Percentiles rank a stretch among this genome's conserved stretches.
Evolutionary conservation across 2,888 invertebrate species (phyloP).

Genomic region (Lasioglossum oenotherae): DNA sequence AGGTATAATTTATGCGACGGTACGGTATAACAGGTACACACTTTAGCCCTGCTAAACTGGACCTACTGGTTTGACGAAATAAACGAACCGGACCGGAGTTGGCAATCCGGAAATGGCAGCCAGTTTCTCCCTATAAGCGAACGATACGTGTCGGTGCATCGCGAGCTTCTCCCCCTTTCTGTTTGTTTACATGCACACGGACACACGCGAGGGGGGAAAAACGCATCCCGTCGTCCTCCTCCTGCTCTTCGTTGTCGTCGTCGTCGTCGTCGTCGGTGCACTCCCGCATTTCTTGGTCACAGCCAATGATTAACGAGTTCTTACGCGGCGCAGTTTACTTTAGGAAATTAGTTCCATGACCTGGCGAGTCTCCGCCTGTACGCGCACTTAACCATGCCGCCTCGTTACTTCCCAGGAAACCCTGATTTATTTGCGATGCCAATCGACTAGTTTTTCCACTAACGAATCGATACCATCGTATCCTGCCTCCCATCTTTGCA

Average conservation of each 20-base stretch:
- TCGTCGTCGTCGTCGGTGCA: not conserved
- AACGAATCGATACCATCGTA: not conserved
- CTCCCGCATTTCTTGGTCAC: conserved; percentile 20
- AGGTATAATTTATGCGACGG: conserved; percentile 38
- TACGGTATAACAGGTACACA: conserved; percentile 51
- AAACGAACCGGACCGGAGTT: conserved; percentile 52
- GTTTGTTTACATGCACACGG: conserved; percentile 18
- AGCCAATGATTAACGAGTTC: conserved; percentile 56
- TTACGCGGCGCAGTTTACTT: conserved; percentile 21
- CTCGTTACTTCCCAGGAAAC: not conserved
- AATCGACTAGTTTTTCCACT: not conserved
- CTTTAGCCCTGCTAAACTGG: conserved; percentile 56
- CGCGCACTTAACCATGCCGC: not conserved
- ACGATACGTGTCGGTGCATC: conserved; percentile 14
- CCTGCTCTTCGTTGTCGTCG: not conserved
- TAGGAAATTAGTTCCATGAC: conserved; percentile 28
- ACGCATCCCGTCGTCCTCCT: not conserved
- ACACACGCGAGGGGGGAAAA: not conserved
- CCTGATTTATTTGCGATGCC: not conserved
- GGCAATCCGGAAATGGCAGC: conserved; percentile 53
- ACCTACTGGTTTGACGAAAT: conserved; percentile 58
- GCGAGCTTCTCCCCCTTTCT: not conserved
- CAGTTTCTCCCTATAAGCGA: conserved; percentile 33
- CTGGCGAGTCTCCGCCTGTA: conserved; percentile 2
- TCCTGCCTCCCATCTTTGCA: not conserved